phyloP scores from a whole-genome alignment of 2,113 vertebrate genomes.

The Peromyscus leucopus region DNA sequence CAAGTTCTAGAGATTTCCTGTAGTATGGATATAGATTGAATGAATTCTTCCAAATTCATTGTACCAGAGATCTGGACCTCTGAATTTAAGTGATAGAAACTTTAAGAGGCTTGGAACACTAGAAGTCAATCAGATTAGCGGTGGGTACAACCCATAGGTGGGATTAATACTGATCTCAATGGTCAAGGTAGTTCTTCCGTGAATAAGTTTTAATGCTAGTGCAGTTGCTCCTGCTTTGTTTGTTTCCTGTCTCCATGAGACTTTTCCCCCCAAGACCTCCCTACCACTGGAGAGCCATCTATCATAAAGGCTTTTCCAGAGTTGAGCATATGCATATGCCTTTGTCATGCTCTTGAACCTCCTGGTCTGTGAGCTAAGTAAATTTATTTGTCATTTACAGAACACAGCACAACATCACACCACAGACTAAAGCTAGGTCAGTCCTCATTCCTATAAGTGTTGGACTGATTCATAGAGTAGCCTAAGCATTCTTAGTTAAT shows the following conservation, averaged over 20 bases:
- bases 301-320: not conserved
- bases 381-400: not conserved
- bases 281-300: not conserved
- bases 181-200: no score
- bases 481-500: not conserved
- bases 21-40: not conserved
- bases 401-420: not conserved
- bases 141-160: not conserved
- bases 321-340: not conserved
- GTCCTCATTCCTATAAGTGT: not conserved
- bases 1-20: not conserved
- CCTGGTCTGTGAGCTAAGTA: not conserved
- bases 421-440: not conserved
- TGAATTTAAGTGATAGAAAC: not conserved
- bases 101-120: not conserved
- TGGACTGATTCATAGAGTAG: not conserved
- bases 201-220: not conserved
- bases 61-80: not conserved
- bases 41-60: not conserved
- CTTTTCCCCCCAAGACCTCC: no score
- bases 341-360: not conserved
- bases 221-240: not conserved
- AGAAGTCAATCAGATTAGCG: no score
- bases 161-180: not conserved
- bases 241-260: not conserved